Evolutionary conservation across 2,113 vertebrate species (phyloP).

Genomic region (Galbula dea): DNA sequence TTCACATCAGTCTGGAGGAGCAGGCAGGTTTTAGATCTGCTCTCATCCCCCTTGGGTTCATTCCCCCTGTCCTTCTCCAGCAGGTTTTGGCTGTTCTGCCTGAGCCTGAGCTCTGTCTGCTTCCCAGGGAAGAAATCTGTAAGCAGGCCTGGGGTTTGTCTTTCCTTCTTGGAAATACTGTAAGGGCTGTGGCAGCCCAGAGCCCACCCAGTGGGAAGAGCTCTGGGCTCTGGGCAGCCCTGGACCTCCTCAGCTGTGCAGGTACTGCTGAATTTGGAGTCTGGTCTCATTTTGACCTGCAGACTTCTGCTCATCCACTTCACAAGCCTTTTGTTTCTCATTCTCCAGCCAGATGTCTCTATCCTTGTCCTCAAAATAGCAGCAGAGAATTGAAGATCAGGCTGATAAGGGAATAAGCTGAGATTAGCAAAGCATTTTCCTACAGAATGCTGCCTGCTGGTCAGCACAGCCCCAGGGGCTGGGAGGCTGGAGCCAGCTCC

Average conservation of each 20-base stretch:
- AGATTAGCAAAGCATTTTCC: background rate
- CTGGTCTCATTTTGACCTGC: background rate
- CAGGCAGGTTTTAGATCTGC: background rate
- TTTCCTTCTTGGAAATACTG: background rate
- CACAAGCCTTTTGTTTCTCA: fast-evolving
- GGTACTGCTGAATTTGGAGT: fast-evolving
- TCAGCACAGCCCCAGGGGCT: background rate
- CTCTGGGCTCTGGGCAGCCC: background rate
- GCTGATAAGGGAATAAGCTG: background rate
- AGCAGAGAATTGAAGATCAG: background rate
- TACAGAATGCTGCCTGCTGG: fast-evolving
- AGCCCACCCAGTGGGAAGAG: background rate
- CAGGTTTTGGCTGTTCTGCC: fast-evolving
- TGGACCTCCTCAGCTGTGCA: background rate
- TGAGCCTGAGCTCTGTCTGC: background rate
- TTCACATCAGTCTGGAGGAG: background rate
- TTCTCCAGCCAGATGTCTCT: background rate
- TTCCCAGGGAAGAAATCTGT: background rate
- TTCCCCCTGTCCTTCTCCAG: background rate
- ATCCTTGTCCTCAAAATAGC: background rate
- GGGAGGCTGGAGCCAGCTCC: no score
- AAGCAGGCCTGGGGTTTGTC: background rate
- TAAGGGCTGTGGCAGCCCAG: fast-evolving
- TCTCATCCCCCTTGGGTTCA: fast-evolving
- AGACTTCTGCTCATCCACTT: background rate